Evolutionary conservation across 2,888 invertebrate genomes (phyloP).

Genomic region (Digitonthophagus gazella): DNA sequence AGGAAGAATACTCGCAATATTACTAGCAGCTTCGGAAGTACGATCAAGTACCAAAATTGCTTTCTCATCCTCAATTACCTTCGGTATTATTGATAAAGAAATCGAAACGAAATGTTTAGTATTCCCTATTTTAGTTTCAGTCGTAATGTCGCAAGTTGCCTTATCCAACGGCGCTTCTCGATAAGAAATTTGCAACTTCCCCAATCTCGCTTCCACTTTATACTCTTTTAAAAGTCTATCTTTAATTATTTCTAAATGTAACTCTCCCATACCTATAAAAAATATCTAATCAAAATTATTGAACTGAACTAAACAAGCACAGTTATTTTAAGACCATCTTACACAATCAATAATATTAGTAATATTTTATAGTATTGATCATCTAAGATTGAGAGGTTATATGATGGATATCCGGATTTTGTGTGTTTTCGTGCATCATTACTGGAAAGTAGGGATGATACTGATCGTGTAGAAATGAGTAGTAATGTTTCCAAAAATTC

Average conservation of each 20-base stretch:
- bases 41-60: conserved; percentile 60
- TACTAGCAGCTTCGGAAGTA: conserved; percentile 65
- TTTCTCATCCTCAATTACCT: conserved; percentile 35
- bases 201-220: conserved; percentile 86
- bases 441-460: too few relatives aligned
- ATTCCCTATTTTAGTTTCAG: conserved; percentile 66
- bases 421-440: too few relatives aligned
- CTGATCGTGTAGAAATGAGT: too few relatives aligned
- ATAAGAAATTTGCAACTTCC: conserved; percentile 90
- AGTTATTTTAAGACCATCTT: too few relatives aligned
- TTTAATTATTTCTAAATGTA: conserved; percentile 92
- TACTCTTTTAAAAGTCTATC: conserved; percentile 86
- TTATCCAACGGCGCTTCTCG: conserved; percentile 66
- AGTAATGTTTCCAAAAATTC: too few relatives aligned
- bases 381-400: too few relatives aligned
- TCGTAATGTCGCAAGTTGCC: conserved; percentile 52
- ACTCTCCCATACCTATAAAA: conserved; percentile 88
- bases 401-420: too few relatives aligned
- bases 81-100: conserved; percentile 61
- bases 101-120: conserved; percentile 62
- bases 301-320: neutral
- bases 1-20: conserved; percentile 64
- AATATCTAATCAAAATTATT: neutral
- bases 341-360: too few relatives aligned
- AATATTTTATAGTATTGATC: too few relatives aligned